Conservation (phyloP, 53 echinoderm and acorn worm species). For the Echinarachnius parma region DNA sequence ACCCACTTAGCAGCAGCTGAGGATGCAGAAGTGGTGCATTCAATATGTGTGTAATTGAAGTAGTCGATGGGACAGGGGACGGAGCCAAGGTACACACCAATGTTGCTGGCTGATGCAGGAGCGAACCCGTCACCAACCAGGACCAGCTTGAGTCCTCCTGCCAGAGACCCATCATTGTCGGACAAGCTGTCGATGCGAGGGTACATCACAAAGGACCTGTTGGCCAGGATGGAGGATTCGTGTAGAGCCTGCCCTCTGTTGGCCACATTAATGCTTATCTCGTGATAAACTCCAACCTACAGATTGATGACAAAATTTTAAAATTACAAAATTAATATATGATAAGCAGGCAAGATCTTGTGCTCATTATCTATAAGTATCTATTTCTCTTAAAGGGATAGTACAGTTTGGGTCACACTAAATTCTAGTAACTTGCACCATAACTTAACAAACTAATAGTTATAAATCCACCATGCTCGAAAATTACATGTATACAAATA, state of each 20-base stretch:
- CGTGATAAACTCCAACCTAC: constrained; percentile 51
- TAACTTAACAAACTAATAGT: too few species aligned
- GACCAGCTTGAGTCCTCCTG: constrained; percentile 61
- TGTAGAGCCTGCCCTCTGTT: constrained; percentile 62
- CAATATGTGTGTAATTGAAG: constrained; percentile 61
- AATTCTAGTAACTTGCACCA: too few species aligned
- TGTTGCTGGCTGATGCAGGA: constrained; percentile 28
- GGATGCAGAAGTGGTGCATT: constrained; percentile 48
- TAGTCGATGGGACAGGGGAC: constrained; percentile 45
- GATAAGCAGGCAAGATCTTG: too few species aligned
- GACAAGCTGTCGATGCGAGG: constrained; percentile 55
- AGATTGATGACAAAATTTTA: too few species aligned
- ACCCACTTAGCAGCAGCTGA: background rate
- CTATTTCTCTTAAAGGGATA: too few species aligned
- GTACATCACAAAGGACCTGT: constrained; percentile 55
- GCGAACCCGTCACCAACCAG: constrained; percentile 68
- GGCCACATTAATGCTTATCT: constrained; percentile 52
- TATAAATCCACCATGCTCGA: too few species aligned
- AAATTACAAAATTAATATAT: too few species aligned
- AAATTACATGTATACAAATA: too few species aligned
- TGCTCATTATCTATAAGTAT: too few species aligned
- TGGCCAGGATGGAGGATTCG: constrained; percentile 24
- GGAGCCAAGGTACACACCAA: constrained; percentile 52
- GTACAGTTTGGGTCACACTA: too few species aligned
- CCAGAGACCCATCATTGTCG: constrained; percentile 49